Conservation (phyloP, 2,113 vertebrate species). For the Tachycineta bicolor region DNA sequence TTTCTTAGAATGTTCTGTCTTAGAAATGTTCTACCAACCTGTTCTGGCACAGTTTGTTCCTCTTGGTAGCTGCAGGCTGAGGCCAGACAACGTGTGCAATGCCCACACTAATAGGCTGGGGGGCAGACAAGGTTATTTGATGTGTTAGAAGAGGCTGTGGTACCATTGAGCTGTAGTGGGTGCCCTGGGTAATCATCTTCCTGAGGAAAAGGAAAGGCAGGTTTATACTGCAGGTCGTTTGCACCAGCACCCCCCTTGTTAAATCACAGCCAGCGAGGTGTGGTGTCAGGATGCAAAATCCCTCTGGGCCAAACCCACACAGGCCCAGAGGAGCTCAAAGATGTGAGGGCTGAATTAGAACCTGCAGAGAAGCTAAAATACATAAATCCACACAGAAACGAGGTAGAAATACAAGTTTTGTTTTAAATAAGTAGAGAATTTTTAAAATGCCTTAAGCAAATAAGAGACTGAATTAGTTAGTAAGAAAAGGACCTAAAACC, state of each 20-base stretch:
- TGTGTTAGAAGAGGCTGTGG: slow-evolving; percentile 93
- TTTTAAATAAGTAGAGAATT: background rate
- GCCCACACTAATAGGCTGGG: slow-evolving; percentile 96
- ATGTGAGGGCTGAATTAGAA: background rate
- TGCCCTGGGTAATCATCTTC: slow-evolving; percentile 93
- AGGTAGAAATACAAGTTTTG: background rate
- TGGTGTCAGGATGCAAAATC: background rate
- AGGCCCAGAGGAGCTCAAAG: background rate
- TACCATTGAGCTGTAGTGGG: slow-evolving; percentile 92
- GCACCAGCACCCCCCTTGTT: background rate
- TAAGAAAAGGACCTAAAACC: background rate
- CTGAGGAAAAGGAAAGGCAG: slow-evolving; percentile 73
- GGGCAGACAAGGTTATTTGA: slow-evolving; percentile 94
- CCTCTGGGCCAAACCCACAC: background rate
- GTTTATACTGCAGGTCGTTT: background rate
- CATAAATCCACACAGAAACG: background rate
- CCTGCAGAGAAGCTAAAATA: background rate
- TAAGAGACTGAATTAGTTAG: background rate
- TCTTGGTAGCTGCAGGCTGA: slow-evolving; percentile 90
- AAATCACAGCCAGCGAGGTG: background rate
- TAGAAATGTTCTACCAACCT: slow-evolving; percentile 78
- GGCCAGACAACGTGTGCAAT: slow-evolving; percentile 98
- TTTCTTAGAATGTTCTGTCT: background rate
- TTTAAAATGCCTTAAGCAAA: background rate
- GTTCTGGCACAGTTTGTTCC: slow-evolving; percentile 89